phyloP scores from a whole-genome alignment of 2,888 invertebrate genomes.

The Laspeyria flexula region DNA sequence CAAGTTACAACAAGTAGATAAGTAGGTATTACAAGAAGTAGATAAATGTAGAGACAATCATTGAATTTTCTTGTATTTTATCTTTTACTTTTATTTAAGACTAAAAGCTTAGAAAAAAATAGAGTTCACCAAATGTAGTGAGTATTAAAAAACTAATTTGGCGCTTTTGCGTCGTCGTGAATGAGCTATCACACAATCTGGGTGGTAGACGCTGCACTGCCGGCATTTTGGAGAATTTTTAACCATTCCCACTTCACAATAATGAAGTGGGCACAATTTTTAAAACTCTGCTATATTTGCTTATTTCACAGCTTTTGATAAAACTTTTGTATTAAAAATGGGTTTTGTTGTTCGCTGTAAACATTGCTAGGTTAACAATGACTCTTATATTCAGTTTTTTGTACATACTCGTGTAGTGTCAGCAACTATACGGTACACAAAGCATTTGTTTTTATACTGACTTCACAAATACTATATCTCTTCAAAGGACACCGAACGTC shows the following conservation, averaged over 20 bases:
- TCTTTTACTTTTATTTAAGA: no score
- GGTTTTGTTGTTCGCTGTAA: not conserved
- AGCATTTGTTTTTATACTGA: no score
- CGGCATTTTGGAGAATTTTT: conserved; percentile 33
- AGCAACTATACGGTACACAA: no score
- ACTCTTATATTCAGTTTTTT: not conserved
- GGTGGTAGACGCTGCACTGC: conserved; percentile 21
- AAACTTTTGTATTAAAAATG: conserved; percentile 6
- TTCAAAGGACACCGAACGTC: no score
- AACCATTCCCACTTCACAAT: conserved; percentile 38
- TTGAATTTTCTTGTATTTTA: no score
- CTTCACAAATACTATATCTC: no score
- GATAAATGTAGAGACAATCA: no score
- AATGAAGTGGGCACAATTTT: conserved; percentile 34
- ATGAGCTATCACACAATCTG: conserved; percentile 41
- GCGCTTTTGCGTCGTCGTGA: conserved; percentile 28
- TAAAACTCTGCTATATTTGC: conserved; percentile 32
- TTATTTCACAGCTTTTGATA: conserved; percentile 31
- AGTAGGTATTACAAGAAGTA: no score
- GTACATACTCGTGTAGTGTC: no score
- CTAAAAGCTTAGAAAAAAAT: no score
- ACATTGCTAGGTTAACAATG: not conserved
- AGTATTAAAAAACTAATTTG: conserved; percentile 49
- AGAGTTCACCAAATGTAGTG: not conserved
- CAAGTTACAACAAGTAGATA: no score